Conservation (phyloP, 37 sponge, comb jelly and placozoan species). For the Spongilla lacustris region DNA sequence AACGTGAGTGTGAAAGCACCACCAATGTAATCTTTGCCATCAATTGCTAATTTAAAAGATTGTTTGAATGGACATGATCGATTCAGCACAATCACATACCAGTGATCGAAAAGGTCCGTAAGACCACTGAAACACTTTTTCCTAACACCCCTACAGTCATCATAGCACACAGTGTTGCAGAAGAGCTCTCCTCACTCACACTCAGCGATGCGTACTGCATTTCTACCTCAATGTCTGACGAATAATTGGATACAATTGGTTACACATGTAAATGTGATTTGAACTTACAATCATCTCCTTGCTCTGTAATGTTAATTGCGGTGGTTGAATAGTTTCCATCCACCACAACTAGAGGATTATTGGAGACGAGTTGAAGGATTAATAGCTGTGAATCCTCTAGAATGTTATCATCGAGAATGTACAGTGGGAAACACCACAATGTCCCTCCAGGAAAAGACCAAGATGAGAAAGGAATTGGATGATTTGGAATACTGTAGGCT, state of each 20-base stretch:
- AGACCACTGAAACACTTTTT: background rate
- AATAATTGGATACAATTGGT: background rate
- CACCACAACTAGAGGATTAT: no score
- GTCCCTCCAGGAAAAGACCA: no score
- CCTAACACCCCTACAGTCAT: background rate
- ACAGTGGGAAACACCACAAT: no score
- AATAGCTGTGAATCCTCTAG: no score
- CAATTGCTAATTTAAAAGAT: background rate
- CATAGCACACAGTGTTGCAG: background rate
- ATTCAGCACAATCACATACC: background rate
- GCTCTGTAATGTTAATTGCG: no score
- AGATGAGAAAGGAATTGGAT: no score
- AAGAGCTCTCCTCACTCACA: background rate
- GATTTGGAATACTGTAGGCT: no score
- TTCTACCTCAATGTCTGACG: background rate
- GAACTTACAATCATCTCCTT: background rate
- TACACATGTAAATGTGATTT: background rate
- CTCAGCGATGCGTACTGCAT: background rate
- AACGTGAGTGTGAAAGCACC: background rate
- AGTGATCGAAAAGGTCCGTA: background rate
- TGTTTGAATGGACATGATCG: background rate
- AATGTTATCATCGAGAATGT: no score
- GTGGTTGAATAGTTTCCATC: no score
- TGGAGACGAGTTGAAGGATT: no score
- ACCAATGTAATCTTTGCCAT: background rate